Base-by-base conservation (phyloP, 1,140 invertebrate species). In the Drosophila trapezifrons region DNA sequence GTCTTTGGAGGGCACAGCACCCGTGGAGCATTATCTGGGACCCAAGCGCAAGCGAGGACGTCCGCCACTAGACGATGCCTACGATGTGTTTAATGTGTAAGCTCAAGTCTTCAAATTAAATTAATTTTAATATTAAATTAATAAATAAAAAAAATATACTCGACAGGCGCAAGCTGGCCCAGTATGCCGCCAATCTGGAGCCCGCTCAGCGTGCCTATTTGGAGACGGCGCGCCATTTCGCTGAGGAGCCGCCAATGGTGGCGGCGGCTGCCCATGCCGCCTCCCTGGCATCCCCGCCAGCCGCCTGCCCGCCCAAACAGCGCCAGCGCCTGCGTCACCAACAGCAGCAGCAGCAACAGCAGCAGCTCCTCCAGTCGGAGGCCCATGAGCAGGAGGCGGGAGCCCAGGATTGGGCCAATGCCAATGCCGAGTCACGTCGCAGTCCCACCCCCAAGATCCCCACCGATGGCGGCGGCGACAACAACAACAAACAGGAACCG, bases 41-140 rank as follows among this genome's bases (percentile, higher is more conserved):
- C 91, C 90, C 27, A 92, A 92, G 57, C 89, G 92, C 72, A 94
- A 94, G 90, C 92, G 95, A 20, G 94, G 95, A 43, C 93, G 94
- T 69, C 95, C 95, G 2, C 94, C 95, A 25, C 92, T 95, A 72
- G 95, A 95, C 79, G 94, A 95, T 76, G 76, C 90, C 37, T 92
- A 92, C 60, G 91, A 92, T 64, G 89, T 92, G 3, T 92, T 92
- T 54, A 92, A 92, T 81, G 81, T 92, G 91, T 92, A 74, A 76
- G 90, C 62, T 37, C 0, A 1, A 18, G 8, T 17, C 6, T 22
- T 15, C 15, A 0, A 27, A 20, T 27, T 15, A 13, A 3, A 13
- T 32, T 0, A 0, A 38, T 46, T 38, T 29, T 13, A n/a, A 29
- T 32, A 32, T 32, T 32, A 10, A 29, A 32, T 32, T 32, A 55